Evolutionary conservation across 2,888 invertebrate species (phyloP).

Genomic region (Gastrophysa polygoni): DNA sequence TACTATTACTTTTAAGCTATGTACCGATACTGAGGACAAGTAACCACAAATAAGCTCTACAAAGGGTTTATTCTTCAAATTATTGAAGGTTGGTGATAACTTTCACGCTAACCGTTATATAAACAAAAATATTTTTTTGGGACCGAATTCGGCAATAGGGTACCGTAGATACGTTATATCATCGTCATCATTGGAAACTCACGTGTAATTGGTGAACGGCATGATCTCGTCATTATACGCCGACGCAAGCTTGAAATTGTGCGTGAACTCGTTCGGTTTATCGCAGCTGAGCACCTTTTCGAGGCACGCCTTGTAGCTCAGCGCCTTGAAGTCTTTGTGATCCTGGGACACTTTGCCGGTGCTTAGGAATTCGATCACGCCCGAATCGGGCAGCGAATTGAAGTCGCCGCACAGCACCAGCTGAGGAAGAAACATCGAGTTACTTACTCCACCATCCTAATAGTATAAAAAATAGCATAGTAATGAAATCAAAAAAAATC

Average conservation of each 20-base stretch:
- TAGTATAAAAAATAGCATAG: too few relatives aligned
- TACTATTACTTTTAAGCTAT: too few relatives aligned
- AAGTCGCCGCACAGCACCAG: conserved; percentile 93
- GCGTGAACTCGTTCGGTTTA: conserved; percentile 87
- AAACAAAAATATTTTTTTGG: too few relatives aligned
- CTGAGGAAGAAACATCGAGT: background rate
- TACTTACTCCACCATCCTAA: too few relatives aligned
- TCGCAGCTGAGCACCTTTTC: conserved; percentile 88
- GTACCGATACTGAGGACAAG: too few relatives aligned
- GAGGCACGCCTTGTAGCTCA: conserved; percentile 89
- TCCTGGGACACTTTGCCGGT: conserved; percentile 88
- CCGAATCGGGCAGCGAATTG: conserved; percentile 97
- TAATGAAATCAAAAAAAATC: too few relatives aligned
- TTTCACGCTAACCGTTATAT: too few relatives aligned
- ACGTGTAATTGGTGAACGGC: conserved; percentile 99
- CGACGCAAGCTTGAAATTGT: conserved; percentile 94
- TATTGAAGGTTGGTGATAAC: too few relatives aligned
- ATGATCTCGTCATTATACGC: conserved; percentile 96
- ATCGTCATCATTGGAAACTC: conserved; percentile 55
- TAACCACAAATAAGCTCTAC: too few relatives aligned
- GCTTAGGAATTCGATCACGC: conserved; percentile 95
- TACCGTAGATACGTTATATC: too few relatives aligned
- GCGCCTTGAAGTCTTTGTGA: conserved; percentile 96
- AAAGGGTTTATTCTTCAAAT: too few relatives aligned
- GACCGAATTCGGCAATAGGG: too few relatives aligned